Conservation (phyloP, 2,113 vertebrate species). For the Mastomys coucha region DNA sequence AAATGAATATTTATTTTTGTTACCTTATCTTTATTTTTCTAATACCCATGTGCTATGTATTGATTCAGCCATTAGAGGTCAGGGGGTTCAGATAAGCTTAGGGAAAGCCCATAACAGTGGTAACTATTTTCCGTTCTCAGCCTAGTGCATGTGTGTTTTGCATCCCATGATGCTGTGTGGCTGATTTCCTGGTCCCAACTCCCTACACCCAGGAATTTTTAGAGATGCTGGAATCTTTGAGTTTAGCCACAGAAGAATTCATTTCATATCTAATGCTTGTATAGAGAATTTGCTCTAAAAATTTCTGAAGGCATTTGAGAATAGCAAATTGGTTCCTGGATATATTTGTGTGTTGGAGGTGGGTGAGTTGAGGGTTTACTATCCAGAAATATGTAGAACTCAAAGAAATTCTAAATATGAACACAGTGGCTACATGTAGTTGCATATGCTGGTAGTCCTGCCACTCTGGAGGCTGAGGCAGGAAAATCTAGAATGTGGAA, state of each 20-base stretch:
- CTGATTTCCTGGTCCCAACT: not conserved
- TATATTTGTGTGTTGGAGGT: not conserved
- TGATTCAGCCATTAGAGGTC: conserved; percentile 74
- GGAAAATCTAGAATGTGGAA: not conserved
- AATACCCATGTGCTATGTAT: conserved; percentile 64
- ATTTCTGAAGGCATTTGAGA: conserved; percentile 30
- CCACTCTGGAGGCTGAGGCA: not conserved
- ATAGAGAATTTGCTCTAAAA: conserved; percentile 6
- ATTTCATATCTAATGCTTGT: conserved; percentile 49
- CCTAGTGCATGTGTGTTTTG: conserved; percentile 36
- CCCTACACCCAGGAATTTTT: conserved; percentile 57
- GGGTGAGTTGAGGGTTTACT: not conserved
- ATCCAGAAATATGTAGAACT: not conserved
- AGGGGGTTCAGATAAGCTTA: conserved; percentile 68
- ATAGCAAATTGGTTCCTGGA: not conserved
- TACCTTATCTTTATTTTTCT: conserved; percentile 80
- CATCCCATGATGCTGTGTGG: not conserved
- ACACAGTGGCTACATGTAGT: not conserved
- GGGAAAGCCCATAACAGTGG: conserved; percentile 68
- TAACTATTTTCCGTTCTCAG: conserved; percentile 65
- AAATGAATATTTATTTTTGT: conserved; percentile 74
- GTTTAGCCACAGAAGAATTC: conserved; percentile 38
- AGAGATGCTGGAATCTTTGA: conserved; percentile 33
- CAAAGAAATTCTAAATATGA: conserved; percentile 33
- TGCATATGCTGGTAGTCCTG: not conserved